phyloP scores from a whole-genome alignment of 2,888 invertebrate species.

The Eupithecia insigniata region DNA sequence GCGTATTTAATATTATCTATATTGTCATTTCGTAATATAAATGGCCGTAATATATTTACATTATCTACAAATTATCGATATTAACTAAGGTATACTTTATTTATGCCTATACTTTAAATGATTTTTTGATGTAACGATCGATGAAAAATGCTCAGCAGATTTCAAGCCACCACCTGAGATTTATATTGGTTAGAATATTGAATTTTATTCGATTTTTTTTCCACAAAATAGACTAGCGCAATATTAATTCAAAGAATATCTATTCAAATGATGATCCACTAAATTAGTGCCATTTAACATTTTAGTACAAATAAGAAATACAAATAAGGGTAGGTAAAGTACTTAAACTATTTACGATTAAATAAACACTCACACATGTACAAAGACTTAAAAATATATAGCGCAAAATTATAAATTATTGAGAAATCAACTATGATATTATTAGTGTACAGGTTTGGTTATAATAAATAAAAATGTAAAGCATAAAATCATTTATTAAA shows the following conservation, averaged over 20 bases:
- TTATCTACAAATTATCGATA: constrained; percentile 30
- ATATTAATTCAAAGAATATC: constrained; percentile 14
- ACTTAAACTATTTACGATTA: background rate
- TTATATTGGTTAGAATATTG: background rate
- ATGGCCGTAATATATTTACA: constrained; percentile 46
- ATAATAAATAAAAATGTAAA: background rate
- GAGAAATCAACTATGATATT: background rate
- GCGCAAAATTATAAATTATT: background rate
- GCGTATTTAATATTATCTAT: constrained; percentile 46
- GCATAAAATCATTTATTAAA: background rate
- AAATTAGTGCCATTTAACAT: background rate
- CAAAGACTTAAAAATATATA: background rate
- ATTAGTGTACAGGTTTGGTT: background rate
- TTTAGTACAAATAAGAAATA: background rate
- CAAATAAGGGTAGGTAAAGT: background rate
- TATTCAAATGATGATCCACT: background rate
- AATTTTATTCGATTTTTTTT: background rate
- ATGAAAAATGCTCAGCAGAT: background rate
- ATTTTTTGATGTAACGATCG: background rate
- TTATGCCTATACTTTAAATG: background rate
- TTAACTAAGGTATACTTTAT: background rate
- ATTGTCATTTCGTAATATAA: constrained; percentile 49
- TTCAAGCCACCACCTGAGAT: background rate
- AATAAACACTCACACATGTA: background rate
- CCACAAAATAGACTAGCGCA: constrained; percentile 32